These are phyloP conservation scores for Rosalia funebris DNA, from an alignment of 2,888 invertebrate species.

Conservation along the genomic window DNA sequence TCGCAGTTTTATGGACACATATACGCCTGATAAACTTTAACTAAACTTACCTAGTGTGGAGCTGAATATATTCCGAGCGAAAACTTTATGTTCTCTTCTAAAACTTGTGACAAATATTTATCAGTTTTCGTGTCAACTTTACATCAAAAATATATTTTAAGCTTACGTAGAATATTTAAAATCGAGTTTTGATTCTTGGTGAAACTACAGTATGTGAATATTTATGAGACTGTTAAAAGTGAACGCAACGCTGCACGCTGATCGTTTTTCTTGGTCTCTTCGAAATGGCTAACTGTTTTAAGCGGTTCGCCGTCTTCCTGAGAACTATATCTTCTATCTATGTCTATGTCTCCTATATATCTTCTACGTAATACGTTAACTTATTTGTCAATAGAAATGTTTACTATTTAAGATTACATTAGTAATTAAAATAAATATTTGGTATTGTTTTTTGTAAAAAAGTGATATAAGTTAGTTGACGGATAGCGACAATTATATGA, in stretches of 20 bases:
- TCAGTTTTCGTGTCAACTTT: background rate
- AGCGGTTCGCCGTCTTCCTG: background rate
- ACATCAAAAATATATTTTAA: slow-evolving; percentile 35
- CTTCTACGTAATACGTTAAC: slow-evolving; percentile 9
- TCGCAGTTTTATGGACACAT: background rate
- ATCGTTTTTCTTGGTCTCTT: background rate
- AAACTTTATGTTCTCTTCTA: slow-evolving; percentile 21
- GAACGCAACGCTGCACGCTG: background rate
- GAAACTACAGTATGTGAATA: too few relatives aligned
- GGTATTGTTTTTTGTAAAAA: slow-evolving; percentile 30
- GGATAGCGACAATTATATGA: slow-evolving; percentile 45
- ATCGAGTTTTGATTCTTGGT: background rate
- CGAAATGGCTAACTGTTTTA: slow-evolving; percentile 3
- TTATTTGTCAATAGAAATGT: slow-evolving; percentile 3
- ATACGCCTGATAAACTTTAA: background rate
- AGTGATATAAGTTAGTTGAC: slow-evolving; percentile 3
- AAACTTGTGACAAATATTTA: slow-evolving; percentile 22
- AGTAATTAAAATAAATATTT: slow-evolving; percentile 27
- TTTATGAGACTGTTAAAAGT: background rate
- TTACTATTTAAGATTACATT: slow-evolving; percentile 1
- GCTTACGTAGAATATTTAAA: background rate
- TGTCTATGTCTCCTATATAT: background rate
- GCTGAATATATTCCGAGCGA: slow-evolving; percentile 1
- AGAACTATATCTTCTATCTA: background rate
- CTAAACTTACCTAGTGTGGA: slow-evolving; percentile 14